Conservation (phyloP, 2,113 vertebrate species). For the Oncorhynchus nerka region DNA sequence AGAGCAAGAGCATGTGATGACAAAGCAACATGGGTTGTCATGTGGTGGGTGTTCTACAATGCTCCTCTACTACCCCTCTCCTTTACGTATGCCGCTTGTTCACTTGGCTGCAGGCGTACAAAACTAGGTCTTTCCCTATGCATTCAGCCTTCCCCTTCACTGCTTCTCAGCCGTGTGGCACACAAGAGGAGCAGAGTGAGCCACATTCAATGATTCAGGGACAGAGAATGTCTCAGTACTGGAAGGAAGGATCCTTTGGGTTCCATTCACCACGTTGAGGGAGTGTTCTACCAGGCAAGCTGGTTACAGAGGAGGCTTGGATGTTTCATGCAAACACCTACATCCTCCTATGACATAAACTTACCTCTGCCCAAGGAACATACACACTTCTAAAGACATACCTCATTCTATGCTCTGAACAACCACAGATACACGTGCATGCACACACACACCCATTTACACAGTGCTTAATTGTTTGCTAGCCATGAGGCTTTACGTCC, state of each 20-base stretch:
- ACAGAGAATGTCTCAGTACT: constrained; percentile 39
- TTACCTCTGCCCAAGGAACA: too few species aligned
- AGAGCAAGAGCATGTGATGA: constrained; percentile 19
- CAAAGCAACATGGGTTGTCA: constrained; percentile 38
- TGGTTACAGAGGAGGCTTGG: background rate
- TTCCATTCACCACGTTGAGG: constrained; percentile 25
- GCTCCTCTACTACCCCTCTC: constrained; percentile 2
- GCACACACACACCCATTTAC: background rate
- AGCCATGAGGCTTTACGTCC: too few species aligned
- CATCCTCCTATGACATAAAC: too few species aligned
- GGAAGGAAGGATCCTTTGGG: background rate
- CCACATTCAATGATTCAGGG: constrained; percentile 65
- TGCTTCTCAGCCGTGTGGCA: constrained; percentile 56
- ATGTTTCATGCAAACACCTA: too few species aligned
- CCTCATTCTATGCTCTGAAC: background rate
- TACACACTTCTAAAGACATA: too few species aligned
- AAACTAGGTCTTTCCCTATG: constrained; percentile 58
- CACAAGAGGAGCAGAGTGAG: constrained; percentile 62
- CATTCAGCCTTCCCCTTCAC: constrained; percentile 63
- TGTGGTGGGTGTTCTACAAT: constrained; percentile 32
- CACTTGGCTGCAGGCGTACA: constrained; percentile 58
- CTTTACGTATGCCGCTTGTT: constrained; percentile 58
- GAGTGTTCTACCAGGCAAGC: background rate
- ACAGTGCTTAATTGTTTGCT: background rate
- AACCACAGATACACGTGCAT: background rate